Conservation (phyloP, 2,888 invertebrate genomes). For the Odontomyia ornata region DNA sequence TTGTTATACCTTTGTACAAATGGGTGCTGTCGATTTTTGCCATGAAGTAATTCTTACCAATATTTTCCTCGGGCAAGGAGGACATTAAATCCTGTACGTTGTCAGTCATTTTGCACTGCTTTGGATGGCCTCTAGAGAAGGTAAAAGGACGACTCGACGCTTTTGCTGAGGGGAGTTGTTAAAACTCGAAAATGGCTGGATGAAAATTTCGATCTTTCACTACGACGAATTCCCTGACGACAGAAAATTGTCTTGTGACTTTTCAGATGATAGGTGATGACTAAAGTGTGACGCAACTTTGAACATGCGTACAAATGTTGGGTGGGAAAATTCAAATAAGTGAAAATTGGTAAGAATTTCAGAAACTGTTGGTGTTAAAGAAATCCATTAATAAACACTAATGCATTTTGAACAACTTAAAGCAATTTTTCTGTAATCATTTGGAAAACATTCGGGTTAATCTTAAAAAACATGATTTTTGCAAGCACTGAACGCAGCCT, state of each 20-base stretch:
- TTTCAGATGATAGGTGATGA: constrained; percentile 49
- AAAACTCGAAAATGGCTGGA: constrained; percentile 19
- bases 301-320: background rate
- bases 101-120: constrained; percentile 51
- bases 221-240: constrained; percentile 55
- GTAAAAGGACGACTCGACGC: background rate
- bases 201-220: constrained; percentile 54
- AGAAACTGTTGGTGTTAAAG: too few relatives aligned
- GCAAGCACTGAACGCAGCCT: too few relatives aligned
- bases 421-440: too few relatives aligned
- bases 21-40: constrained; percentile 29
- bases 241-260: constrained; percentile 64
- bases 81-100: constrained; percentile 79
- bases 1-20: background rate
- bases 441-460: too few relatives aligned
- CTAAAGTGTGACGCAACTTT: constrained; percentile 20
- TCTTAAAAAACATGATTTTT: background rate
- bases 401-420: too few relatives aligned
- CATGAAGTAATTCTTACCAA: constrained; percentile 69
- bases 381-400: too few relatives aligned
- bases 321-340: constrained; percentile 5
- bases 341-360: too few relatives aligned
- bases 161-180: background rate
- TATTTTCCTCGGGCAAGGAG: constrained; percentile 83
- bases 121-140: background rate